These are phyloP conservation scores for Pelvicachromis taeniatus DNA, from an alignment of 2,113 vertebrate genomes.

Conservation along the genomic window DNA sequence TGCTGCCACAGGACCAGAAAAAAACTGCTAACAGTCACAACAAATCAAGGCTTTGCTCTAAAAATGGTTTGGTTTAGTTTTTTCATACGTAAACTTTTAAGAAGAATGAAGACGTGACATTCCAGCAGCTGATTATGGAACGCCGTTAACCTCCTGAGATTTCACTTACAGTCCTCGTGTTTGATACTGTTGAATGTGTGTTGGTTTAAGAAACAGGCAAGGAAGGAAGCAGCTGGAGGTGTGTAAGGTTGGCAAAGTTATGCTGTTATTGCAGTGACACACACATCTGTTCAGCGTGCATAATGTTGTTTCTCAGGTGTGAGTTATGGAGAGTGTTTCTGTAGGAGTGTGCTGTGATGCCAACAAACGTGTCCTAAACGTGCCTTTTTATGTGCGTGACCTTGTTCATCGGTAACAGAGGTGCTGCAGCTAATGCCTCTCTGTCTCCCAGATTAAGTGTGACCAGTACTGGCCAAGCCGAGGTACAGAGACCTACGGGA, in stretches of 20 bases:
- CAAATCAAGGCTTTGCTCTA: neutral
- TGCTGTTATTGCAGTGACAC: neutral
- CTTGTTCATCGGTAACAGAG: neutral
- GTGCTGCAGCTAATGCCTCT: neutral
- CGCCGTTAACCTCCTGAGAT: neutral
- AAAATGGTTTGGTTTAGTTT: neutral
- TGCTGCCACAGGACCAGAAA: neutral
- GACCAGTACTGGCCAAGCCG: conserved; percentile 98
- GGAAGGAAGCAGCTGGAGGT: neutral
- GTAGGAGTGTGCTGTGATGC: too few relatives aligned
- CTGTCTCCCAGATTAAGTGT: conserved; percentile 85
- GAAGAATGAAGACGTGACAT: neutral
- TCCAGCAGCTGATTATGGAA: neutral
- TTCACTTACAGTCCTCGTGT: neutral
- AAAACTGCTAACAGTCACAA: neutral
- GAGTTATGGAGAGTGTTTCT: conserved; percentile 2
- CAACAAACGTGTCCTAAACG: too few relatives aligned
- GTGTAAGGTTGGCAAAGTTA: neutral
- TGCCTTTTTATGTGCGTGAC: neutral
- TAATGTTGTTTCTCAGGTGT: neutral
- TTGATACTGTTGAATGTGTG: neutral
- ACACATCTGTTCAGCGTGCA: neutral
- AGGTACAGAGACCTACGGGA: conserved; percentile 91
- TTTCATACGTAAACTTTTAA: neutral
- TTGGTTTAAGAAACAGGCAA: neutral